Evolutionary conservation across 2,888 invertebrate species (phyloP), one percentile per base, ranked within the genome.

Genomic region (Caenorhabditis plicata): DNA sequence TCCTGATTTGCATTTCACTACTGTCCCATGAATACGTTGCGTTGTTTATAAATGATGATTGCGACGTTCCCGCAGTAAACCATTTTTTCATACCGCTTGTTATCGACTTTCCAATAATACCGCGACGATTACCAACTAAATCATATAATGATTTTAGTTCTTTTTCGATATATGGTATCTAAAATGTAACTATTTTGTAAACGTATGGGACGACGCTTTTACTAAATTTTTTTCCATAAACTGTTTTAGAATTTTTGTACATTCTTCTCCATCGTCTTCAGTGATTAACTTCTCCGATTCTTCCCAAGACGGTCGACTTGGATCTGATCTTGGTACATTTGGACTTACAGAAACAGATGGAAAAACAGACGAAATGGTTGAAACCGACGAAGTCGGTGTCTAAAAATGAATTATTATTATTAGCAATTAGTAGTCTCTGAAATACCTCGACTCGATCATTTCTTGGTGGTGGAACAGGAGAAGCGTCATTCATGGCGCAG

Each of bases 1-100:
- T 88, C 56, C 98, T 86, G 42, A 92, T 87, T 82, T 96, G 94
- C 63, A 96, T 85, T 84, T 98, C 96, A 0, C 90, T 89, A 5
- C 85, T 83, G 64, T 86, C 85, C 31, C 80, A 74, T 4, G 83
- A 80, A 62, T 83, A 83, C 25, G 78, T 81, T 55, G 52, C 29
- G 29, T 8, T 9, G 29, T 17, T 38, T 50, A 17, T 39, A 3
- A 51, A 3, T 29, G 48, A 55, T n/a, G 38, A 39, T 15, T 46
- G 51, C 11, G 55, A 49, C 27, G 36, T 51, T 27, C 61, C 61
- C 5, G 51, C 54, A 23, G 45, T 41, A 22, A 68, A 54, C 68
- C 68, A 68, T 47, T 64, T 68, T 27, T 50, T 43, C 51, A 68
- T 54, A 23, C 61, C 57, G 9, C 43, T 46, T 20, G 68, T 38